Base-by-base conservation (phyloP, 2,797 vertebrate genomes). In the Propithecus perrieri region DNA sequence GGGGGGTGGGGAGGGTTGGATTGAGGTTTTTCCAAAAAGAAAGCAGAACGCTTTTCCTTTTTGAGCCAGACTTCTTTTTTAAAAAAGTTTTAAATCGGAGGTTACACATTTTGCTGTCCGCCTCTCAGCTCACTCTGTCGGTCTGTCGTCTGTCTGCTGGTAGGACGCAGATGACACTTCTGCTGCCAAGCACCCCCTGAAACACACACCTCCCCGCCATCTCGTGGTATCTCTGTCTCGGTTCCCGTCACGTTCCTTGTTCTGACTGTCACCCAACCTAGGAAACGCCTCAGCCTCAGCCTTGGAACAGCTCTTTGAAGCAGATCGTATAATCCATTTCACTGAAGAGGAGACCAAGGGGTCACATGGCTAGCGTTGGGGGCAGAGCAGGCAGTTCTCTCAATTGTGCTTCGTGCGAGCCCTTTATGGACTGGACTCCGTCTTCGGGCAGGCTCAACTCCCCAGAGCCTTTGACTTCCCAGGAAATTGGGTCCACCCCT, bases 31-130 rank as follows among this genome's bases (percentile, higher is more conserved):
- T 89, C 69, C 57, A 20, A 83, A 75, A 85, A 71, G 46, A 38
- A 71, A 92, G 50, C 38, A 75, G 30, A 75, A 91, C 41, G 63
- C 9, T 75, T 95, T 87, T 93, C 67, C 38, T 78, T 94, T 90
- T 63, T 81, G 79, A 91, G 69, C 46, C 78, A 96, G 85, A 81
- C 11, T 5, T 85, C 57, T 91, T 89, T 55, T 57, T 74, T 3
- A 33, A 94, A 86, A 89, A 94, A 33, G 26, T 38, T 24, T 79
- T 76, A 79, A 76, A 50, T 33, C 38, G 26, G 75, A 95, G 41
- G 15, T 65, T 75, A 67, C 9, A 59, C 55, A 65, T 76, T 84
- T 93, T 59, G 28, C 59, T 26, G 18, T 48, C 55, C 83, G 83
- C 89, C 67, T 95, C 10, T 33, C 48, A 79, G 69, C 38, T 87